Evolutionary conservation across 2,888 invertebrate species (phyloP), one percentile per base, ranked within the genome.

Genomic region (Parnassius apollo): DNA sequence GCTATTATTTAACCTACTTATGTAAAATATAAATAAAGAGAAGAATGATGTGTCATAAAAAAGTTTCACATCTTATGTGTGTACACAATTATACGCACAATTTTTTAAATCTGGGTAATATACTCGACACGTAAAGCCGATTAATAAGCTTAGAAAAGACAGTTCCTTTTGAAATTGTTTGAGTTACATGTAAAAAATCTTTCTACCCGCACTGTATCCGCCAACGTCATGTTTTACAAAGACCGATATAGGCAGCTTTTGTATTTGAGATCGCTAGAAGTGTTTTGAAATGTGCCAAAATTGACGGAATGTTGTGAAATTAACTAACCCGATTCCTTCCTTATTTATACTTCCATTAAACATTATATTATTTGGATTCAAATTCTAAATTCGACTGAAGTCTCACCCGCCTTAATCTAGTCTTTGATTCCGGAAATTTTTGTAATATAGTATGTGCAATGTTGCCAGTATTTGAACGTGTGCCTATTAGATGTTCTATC

Each of bases 331-430:
- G 8, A 54, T 49, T 48, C 48, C 59, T 54, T 60, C 61, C 61
- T 55, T 8, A 11, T 7, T 9, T 9, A 3, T 51, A 35, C 61
- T 45, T 56, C 61, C 55, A 61, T 25, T n/a, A 35, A 35, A 4
- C 35, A 3, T 35, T 35, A 35, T 35, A 2, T 42, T 22, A 1
- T 57, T 42, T 49, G 12, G n/a, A 13, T 13, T 60, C 13, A 46
- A 48, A 48, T 48, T 66, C 61, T 54, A 64, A 69, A 71, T 71
- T 67, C 4, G 76, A 80, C 78, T 78, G 78, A 79, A 66, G 64
- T 62, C 63, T 59, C 44, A 58, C 71, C 77, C 77, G 76, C 78
- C 79, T 81, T 73, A 77, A 75, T 78, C 82, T 79, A 69, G 68
- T 68, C 65, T 67, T 55, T 44, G 12, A 49, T 64, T 49, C 11